A percentile compares a stretch with the other conserved stretches of the same genome.
These are phyloP conservation scores for Melinaea menophilus DNA, from an alignment of 2,888 invertebrate genomes.

Conservation along the genomic window DNA sequence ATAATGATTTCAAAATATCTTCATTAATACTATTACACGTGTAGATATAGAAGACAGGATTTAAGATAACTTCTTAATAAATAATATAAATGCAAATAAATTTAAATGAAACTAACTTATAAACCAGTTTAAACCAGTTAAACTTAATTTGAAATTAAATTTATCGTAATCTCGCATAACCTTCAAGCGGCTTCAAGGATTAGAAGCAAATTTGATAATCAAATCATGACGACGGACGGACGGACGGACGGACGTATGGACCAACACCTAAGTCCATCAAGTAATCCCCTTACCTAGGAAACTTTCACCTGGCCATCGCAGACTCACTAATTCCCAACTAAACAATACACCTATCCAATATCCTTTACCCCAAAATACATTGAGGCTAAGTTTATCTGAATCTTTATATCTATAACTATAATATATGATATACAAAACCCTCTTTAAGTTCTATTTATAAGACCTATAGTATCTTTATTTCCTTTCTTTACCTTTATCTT, in stretches of 20 bases:
- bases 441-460: no score
- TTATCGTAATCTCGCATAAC: neutral
- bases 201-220: slow-evolving; percentile 18
- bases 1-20: slow-evolving; percentile 34
- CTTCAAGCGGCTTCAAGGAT: slow-evolving; percentile 3
- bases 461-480: no score
- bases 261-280: slow-evolving; percentile 46
- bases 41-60: slow-evolving; percentile 23
- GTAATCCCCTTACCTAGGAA: slow-evolving; percentile 55
- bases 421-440: no score
- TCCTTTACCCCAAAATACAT: slow-evolving; percentile 8
- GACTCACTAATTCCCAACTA: slow-evolving; percentile 54
- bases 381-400: neutral
- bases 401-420: neutral
- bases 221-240: slow-evolving; percentile 29
- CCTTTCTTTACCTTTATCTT: no score
- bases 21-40: slow-evolving; percentile 34
- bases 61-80: neutral
- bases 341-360: slow-evolving; percentile 40
- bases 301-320: slow-evolving; percentile 59
- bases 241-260: slow-evolving; percentile 35
- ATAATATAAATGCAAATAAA: neutral
- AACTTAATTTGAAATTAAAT: no score
- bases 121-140: neutral
- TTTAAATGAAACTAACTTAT: slow-evolving; percentile 1